phyloP scores from a whole-genome alignment of 2,797 vertebrate genomes.

The Acipenser transmontanus region DNA sequence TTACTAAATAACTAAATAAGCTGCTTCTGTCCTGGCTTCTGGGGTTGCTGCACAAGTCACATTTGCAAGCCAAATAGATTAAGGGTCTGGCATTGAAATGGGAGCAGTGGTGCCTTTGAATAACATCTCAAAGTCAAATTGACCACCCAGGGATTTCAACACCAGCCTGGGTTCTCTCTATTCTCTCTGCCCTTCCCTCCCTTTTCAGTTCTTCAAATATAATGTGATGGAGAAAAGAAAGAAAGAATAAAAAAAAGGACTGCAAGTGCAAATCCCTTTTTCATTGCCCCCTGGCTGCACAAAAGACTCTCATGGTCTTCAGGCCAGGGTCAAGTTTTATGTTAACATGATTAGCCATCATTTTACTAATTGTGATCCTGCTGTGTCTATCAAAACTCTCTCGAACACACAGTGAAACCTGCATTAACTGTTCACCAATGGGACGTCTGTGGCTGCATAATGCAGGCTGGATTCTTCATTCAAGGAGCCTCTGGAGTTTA shows the following conservation, averaged over 20 bases:
- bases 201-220: constrained; percentile 47
- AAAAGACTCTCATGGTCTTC: constrained; percentile 36
- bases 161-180: constrained; percentile 37
- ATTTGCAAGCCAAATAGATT: constrained; percentile 56
- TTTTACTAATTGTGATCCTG: constrained; percentile 29
- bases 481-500: too few relatives aligned
- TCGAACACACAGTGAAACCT: too few relatives aligned
- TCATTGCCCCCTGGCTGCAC: constrained; percentile 37
- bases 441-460: too few relatives aligned
- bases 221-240: constrained; percentile 27
- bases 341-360: constrained; percentile 36
- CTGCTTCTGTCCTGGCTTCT: constrained; percentile 47
- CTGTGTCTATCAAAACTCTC: not conserved
- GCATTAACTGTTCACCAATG: too few relatives aligned
- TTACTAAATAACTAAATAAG: constrained; percentile 49
- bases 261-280: constrained; percentile 19
- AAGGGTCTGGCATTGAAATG: constrained; percentile 36
- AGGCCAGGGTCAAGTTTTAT: constrained; percentile 30
- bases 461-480: too few relatives aligned
- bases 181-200: constrained; percentile 43
- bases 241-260: constrained; percentile 10
- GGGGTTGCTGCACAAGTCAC: constrained; percentile 42
- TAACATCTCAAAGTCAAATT: constrained; percentile 39
- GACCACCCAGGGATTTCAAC: constrained; percentile 56
- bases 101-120: constrained; percentile 28